These are phyloP conservation scores for Prionace glauca DNA, from an alignment of 2,797 vertebrate species.

Conservation along the genomic window DNA sequence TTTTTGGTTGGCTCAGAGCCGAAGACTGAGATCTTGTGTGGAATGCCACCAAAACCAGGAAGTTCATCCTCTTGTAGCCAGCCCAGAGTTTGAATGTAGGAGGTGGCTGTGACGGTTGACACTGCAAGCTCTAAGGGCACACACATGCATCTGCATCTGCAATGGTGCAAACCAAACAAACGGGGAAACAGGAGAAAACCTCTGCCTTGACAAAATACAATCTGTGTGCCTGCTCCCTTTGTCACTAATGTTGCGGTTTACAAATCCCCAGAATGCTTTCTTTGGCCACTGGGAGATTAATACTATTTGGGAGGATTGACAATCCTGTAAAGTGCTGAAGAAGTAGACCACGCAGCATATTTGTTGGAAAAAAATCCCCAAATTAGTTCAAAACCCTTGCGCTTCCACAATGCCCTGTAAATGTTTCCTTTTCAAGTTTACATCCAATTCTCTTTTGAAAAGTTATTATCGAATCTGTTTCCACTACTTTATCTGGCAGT, in stretches of 20 bases:
- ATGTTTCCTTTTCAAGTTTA: background rate
- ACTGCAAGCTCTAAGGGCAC: no score
- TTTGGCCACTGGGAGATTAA: no score
- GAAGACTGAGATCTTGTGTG: background rate
- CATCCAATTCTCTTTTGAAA: background rate
- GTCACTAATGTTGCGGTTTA: no score
- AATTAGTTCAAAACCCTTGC: background rate
- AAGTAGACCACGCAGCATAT: background rate
- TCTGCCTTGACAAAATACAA: no score
- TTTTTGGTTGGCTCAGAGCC: slow-evolving; percentile 29
- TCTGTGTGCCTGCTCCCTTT: no score
- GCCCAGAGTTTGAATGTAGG: background rate
- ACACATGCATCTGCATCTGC: no score
- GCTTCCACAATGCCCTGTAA: background rate
- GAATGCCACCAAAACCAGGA: background rate
- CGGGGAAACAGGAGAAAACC: no score
- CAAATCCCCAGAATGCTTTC: no score
- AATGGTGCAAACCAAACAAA: no score
- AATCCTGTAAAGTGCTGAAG: no score
- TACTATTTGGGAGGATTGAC: no score
- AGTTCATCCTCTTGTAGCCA: background rate
- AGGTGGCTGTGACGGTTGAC: background rate
- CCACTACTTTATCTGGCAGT: background rate
- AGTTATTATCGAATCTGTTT: background rate
- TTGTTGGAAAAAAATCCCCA: background rate